A percentile compares a stretch with the other conserved stretches of the same genome.
Conservation (phyloP, 1,140 invertebrate genomes). For the Hyles vespertilio region DNA sequence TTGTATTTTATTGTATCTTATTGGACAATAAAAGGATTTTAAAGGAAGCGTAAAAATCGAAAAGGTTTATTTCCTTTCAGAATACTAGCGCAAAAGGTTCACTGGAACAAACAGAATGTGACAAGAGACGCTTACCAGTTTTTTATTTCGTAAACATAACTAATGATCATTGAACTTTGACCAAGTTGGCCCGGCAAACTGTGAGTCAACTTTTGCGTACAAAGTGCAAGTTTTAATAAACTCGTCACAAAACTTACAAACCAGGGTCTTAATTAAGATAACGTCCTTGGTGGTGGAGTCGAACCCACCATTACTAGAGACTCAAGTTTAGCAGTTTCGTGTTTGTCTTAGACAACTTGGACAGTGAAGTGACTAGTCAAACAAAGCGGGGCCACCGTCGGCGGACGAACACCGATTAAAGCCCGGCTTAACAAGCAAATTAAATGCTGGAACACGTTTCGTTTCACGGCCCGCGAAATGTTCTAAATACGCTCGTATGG, state of each 20-base stretch:
- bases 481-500: slow-evolving; percentile 15
- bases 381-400: slow-evolving; percentile 32
- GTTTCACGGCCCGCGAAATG: slow-evolving; percentile 17
- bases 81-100: no score
- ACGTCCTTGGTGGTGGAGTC: slow-evolving; percentile 26
- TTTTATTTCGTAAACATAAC: no score
- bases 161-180: background rate
- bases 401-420: slow-evolving; percentile 31
- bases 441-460: slow-evolving; percentile 37
- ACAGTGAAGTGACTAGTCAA: slow-evolving; percentile 58
- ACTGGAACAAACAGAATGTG: no score
- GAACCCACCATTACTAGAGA: slow-evolving; percentile 28
- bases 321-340: slow-evolving; percentile 50
- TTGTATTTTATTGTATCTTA: no score
- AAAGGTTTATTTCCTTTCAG: no score
- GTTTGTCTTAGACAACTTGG: slow-evolving; percentile 63
- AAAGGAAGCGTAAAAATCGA: no score
- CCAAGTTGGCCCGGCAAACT: background rate
- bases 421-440: slow-evolving; percentile 38
- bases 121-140: no score
- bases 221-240: slow-evolving; percentile 36
- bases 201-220: slow-evolving; percentile 15
- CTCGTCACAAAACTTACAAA: slow-evolving; percentile 31
- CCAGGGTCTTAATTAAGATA: slow-evolving; percentile 49
- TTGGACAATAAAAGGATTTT: no score